Evolutionary conservation across 1,140 invertebrate species (phyloP), one percentile per base, ranked within the genome.

Genomic region (Micrasema minimum): DNA sequence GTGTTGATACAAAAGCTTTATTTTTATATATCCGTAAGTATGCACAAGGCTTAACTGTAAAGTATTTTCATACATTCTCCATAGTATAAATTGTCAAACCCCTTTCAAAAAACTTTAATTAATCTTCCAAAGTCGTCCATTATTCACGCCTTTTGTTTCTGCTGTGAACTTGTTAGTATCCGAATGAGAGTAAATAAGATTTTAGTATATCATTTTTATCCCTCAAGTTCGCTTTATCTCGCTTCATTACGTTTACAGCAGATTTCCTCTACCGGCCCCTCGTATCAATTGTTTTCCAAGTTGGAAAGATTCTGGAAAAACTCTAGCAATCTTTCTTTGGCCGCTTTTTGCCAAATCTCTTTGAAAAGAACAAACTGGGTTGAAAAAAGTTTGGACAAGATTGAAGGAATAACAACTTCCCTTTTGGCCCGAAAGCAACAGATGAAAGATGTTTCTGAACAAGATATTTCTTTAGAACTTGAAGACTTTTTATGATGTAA

Each of bases 101-200:
- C n/a, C n/a, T n/a, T n/a, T n/a, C n/a, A n/a, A n/a, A n/a, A n/a
- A n/a, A n/a, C n/a, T n/a, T n/a, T n/a, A n/a, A n/a, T n/a, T n/a
- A n/a, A n/a, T n/a, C n/a, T n/a, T n/a, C n/a, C n/a, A n/a, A n/a
- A n/a, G n/a, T n/a, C n/a, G n/a, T n/a, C n/a, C n/a, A n/a, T n/a
- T n/a, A n/a, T n/a, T n/a, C n/a, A n/a, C n/a, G n/a, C n/a, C n/a
- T n/a, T n/a, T n/a, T n/a, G n/a, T n/a, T n/a, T n/a, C n/a, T n/a
- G n/a, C n/a, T n/a, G n/a, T n/a, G n/a, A n/a, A n/a, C n/a, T n/a
- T n/a, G n/a, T n/a, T n/a, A n/a, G n/a, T n/a, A n/a, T n/a, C n/a
- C n/a, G n/a, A n/a, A n/a, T n/a, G n/a, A n/a, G n/a, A 53, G 50
- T 53, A 53, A 53, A 53, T 53, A 53, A 22, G 50, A 59, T 38